phyloP scores from a whole-genome alignment of 2,888 invertebrate genomes.

The Agrotis ipsilon region DNA sequence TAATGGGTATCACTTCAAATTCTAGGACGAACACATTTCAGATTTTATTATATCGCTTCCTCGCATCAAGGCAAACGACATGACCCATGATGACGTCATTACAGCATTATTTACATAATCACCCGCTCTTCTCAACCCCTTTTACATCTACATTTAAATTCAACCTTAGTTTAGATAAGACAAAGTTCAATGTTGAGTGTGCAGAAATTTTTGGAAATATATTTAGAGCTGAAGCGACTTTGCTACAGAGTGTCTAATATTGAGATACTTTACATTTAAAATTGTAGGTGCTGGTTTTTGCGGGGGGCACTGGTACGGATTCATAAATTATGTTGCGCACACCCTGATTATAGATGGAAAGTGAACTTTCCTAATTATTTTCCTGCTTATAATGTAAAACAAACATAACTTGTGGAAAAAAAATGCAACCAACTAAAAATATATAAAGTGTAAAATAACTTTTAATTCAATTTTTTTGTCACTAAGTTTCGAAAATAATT shows the following conservation, averaged over 20 bases:
- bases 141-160: conserved; percentile 56
- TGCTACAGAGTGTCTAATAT: conserved; percentile 72
- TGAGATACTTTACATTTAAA: conserved; percentile 77
- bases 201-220: conserved; percentile 57
- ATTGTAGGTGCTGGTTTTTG: conserved; percentile 73
- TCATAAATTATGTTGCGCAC: conserved; percentile 35
- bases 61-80: conserved; percentile 80
- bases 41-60: conserved; percentile 80
- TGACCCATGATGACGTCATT: conserved; percentile 83
- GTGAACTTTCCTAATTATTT: conserved; percentile 38
- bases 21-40: conserved; percentile 72
- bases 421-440: no score
- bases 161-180: conserved; percentile 49
- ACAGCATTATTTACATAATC: conserved; percentile 85
- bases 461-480: no score
- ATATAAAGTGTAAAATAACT: no score
- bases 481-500: no score
- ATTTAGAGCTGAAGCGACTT: conserved; percentile 66
- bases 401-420: no score
- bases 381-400: not conserved
- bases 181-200: conserved; percentile 60
- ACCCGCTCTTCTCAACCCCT: conserved; percentile 68
- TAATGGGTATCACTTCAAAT: conserved; percentile 64
- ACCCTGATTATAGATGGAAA: conserved; percentile 24
- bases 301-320: conserved; percentile 40